Percentiles rank a stretch among this genome's conserved stretches.
Conservation (phyloP, 2,888 invertebrate species). For the Synergus umbraculus region DNA sequence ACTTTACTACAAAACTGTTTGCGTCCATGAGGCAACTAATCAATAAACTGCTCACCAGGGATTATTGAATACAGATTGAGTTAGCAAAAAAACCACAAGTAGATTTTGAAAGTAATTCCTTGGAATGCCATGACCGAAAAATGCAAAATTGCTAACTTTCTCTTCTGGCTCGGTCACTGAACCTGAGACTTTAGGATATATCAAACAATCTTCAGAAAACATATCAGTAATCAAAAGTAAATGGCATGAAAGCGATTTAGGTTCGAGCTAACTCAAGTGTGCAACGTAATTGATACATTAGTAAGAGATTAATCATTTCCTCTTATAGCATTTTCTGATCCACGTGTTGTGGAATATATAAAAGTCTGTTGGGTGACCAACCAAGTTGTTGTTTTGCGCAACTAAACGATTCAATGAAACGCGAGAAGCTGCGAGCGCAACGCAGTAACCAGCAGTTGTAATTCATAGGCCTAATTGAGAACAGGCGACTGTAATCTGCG, state of each 20-base stretch:
- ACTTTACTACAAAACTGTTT: conserved; percentile 21
- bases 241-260: conserved; percentile 17
- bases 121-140: background rate
- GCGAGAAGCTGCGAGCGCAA: conserved; percentile 54
- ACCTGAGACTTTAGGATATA: background rate
- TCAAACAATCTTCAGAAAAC: conserved; percentile 12
- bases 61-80: conserved; percentile 5
- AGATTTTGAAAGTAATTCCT: background rate
- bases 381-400: conserved; percentile 19
- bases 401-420: conserved; percentile 51
- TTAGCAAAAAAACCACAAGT: background rate
- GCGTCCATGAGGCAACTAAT: conserved; percentile 17
- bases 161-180: background rate
- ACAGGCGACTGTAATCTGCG: conserved; percentile 9
- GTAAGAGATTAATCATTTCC: conserved; percentile 9
- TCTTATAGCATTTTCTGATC: conserved; percentile 14
- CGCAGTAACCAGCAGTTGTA: conserved; percentile 46
- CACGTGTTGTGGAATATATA: conserved; percentile 16
- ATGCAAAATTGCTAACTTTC: background rate
- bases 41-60: background rate
- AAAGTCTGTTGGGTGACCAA: conserved; percentile 22
- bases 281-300: conserved; percentile 20
- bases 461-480: conserved; percentile 31
- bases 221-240: background rate
- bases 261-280: background rate